phyloP scores from a whole-genome alignment of 2,113 vertebrate genomes.

The Glaucomys volans region DNA sequence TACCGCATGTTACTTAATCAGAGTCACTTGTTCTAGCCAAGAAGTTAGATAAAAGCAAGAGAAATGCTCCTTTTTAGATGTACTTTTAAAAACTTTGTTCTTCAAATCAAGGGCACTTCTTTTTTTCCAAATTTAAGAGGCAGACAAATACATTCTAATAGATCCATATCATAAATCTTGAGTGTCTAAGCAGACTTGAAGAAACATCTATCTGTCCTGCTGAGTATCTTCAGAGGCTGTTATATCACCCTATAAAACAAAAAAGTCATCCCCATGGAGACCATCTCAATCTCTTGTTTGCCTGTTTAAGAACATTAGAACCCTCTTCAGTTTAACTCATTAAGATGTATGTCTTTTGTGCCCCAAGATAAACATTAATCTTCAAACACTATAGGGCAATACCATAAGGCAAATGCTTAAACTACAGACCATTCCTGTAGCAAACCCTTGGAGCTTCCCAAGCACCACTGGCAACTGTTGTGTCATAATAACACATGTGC shows the following conservation, averaged over 20 bases:
- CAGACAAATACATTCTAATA: constrained; percentile 76
- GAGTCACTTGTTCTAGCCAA: background rate
- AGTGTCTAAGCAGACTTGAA: constrained; percentile 66
- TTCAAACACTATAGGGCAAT: background rate
- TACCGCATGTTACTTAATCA: background rate
- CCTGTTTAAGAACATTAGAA: constrained; percentile 71
- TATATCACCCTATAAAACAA: constrained; percentile 67
- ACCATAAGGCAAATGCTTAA: constrained; percentile 15
- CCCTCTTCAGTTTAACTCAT: constrained; percentile 66
- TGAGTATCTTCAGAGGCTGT: constrained; percentile 72
- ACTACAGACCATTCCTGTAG: background rate
- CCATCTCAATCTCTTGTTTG: constrained; percentile 58
- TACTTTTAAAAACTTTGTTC: constrained; percentile 58
- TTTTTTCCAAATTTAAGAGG: constrained; percentile 74
- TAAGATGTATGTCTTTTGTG: constrained; percentile 51
- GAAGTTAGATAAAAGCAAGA: constrained; percentile 38
- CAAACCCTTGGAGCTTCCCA: background rate
- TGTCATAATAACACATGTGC: constrained; percentile 2
- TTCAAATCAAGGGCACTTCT: constrained; percentile 59
- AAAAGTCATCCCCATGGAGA: constrained; percentile 66
- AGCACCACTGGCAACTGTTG: background rate
- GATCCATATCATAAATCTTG: constrained; percentile 75
- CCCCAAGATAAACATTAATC: constrained; percentile 22
- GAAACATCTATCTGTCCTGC: constrained; percentile 73
- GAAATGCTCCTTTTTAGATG: background rate